Conservation (phyloP, 2,797 vertebrate genomes). For the Sebastes minor region DNA sequence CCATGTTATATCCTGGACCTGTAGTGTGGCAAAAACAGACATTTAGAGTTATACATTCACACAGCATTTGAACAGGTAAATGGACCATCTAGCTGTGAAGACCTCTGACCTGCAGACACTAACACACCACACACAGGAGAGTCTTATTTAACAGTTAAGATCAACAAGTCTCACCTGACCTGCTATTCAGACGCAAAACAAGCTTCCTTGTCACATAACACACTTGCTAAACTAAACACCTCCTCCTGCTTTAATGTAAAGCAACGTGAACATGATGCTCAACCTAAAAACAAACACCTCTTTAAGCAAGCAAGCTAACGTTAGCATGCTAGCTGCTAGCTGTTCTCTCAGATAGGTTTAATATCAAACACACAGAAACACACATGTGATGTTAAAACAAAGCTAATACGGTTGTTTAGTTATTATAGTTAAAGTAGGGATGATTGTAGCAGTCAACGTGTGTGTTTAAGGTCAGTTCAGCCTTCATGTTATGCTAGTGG, state of each 20-base stretch:
- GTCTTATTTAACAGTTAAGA: neutral
- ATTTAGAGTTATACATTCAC: no score
- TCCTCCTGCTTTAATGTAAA: constrained; percentile 57
- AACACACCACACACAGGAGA: neutral
- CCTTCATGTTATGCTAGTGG: constrained; percentile 44
- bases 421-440: neutral
- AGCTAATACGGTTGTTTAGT: no score
- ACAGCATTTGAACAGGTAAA: neutral
- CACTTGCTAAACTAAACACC: neutral
- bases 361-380: no score
- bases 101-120: constrained; percentile 1
- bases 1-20: neutral
- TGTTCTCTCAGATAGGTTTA: neutral
- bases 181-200: neutral
- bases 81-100: neutral
- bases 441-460: neutral
- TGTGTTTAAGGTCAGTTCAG: constrained; percentile 48
- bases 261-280: constrained; percentile 53
- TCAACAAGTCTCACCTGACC: constrained; percentile 45
- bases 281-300: constrained; percentile 3
- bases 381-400: neutral
- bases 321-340: constrained; percentile 60
- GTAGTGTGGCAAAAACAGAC: neutral
- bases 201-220: neutral
- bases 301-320: constrained; percentile 33